A percentile compares a stretch with the other conserved stretches of the same genome.
phyloP scores from a whole-genome alignment of 1,140 invertebrate species.

The Parasteatoda tepidariorum region DNA sequence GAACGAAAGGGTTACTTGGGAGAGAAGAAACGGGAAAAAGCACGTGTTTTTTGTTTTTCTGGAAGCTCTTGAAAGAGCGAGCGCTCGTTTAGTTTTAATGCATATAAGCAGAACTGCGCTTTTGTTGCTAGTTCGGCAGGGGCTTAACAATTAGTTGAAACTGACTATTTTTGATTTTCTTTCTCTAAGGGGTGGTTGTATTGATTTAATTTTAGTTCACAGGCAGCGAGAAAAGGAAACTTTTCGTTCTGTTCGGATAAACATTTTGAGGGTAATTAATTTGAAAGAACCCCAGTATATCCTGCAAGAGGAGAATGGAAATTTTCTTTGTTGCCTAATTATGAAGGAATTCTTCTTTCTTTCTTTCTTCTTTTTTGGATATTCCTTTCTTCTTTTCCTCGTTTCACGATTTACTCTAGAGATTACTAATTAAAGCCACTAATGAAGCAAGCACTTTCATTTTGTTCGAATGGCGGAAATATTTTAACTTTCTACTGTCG shows the following conservation, averaged over 20 bases:
- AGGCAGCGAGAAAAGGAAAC: background rate
- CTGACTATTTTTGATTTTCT: conserved; percentile 26
- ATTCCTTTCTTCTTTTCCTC: background rate
- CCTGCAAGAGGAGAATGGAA: background rate
- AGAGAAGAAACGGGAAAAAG: background rate
- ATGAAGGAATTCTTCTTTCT: background rate
- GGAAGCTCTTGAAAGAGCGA: background rate
- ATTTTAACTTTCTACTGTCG: background rate
- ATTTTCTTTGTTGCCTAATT: background rate
- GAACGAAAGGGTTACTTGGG: conserved; percentile 3
- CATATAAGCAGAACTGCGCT: background rate
- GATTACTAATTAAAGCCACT: background rate
- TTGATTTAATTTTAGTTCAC: conserved; percentile 16
- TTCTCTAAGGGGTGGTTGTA: background rate
- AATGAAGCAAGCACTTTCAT: background rate
- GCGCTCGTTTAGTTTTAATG: conserved; percentile 8
- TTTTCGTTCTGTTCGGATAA: background rate
- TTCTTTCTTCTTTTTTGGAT: too few relatives aligned
- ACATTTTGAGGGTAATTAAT: background rate
- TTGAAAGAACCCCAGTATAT: background rate
- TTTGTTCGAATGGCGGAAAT: background rate
- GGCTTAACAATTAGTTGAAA: conserved; percentile 16
- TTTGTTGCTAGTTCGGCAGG: background rate
- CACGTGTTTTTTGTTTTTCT: conserved; percentile 28
- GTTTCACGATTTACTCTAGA: background rate